phyloP scores from a whole-genome alignment of 2,797 vertebrate genomes.

The Sebastes minor region DNA sequence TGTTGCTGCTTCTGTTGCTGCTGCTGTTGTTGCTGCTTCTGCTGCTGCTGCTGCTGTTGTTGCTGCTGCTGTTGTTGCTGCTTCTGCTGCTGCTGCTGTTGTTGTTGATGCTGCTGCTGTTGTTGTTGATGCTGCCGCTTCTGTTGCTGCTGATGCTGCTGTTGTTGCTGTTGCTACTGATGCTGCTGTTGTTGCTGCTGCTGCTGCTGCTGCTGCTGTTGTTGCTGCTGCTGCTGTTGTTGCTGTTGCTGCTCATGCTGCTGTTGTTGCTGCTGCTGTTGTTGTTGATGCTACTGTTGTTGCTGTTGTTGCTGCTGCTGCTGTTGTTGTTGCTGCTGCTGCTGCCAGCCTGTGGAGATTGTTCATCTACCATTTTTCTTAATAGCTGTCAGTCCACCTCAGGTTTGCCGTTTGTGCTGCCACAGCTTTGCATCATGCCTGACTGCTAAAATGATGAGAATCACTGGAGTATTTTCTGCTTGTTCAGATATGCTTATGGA shows the following conservation, averaged over 20 bases:
- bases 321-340: background rate
- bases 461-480: background rate
- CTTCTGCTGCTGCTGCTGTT: fast-evolving
- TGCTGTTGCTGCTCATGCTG: no score
- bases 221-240: no score
- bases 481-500: background rate
- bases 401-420: constrained; percentile 14
- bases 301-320: background rate
- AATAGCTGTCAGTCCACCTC: constrained; percentile 2
- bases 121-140: no score
- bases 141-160: no score
- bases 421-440: background rate
- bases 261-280: no score
- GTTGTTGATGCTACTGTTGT: no score
- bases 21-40: fast-evolving
- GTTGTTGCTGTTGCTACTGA: fast-evolving
- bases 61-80: no score
- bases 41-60: fast-evolving
- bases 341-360: background rate
- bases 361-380: background rate
- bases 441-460: constrained; percentile 4
- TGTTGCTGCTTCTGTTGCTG: no score
- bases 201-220: fast-evolving
- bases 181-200: no score
- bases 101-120: no score